Conservation (phyloP, 1,140 invertebrate genomes). For the Diuraphis noxia region DNA sequence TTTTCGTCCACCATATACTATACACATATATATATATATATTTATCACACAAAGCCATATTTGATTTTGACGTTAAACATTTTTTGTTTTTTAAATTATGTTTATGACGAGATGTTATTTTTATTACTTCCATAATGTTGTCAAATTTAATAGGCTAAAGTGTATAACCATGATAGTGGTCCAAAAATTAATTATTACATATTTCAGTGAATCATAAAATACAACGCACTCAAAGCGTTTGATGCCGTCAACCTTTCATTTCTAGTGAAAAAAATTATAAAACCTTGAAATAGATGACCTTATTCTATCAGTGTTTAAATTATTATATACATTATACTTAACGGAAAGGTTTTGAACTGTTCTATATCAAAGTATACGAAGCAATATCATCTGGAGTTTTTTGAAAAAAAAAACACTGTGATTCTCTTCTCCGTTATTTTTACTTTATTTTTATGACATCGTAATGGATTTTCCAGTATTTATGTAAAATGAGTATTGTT, state of each 20-base stretch:
- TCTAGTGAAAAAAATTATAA: background rate
- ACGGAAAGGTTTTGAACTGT: background rate
- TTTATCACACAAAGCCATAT: background rate
- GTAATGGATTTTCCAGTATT: background rate
- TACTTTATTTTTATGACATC: background rate
- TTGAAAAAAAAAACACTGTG: background rate
- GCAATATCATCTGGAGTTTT: background rate
- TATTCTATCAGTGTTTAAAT: background rate
- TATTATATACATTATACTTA: background rate
- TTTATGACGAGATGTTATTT: slow-evolving; percentile 1
- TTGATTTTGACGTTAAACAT: background rate
- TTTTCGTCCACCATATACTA: background rate
- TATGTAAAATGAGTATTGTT: background rate
- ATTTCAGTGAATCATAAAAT: slow-evolving; percentile 4
- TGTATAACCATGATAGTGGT: background rate
- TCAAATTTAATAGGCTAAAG: background rate
- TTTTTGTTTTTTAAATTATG: background rate
- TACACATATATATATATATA: too few relatives aligned
- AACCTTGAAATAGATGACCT: slow-evolving; percentile 10
- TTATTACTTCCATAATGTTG: background rate
- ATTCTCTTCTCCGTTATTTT: background rate
- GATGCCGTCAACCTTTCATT: background rate
- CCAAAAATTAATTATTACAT: slow-evolving; percentile 17
- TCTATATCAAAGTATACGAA: background rate
- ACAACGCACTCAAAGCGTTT: background rate